Base-by-base conservation (phyloP, 2,888 invertebrate genomes). In the Ornithoptera priamus region DNA sequence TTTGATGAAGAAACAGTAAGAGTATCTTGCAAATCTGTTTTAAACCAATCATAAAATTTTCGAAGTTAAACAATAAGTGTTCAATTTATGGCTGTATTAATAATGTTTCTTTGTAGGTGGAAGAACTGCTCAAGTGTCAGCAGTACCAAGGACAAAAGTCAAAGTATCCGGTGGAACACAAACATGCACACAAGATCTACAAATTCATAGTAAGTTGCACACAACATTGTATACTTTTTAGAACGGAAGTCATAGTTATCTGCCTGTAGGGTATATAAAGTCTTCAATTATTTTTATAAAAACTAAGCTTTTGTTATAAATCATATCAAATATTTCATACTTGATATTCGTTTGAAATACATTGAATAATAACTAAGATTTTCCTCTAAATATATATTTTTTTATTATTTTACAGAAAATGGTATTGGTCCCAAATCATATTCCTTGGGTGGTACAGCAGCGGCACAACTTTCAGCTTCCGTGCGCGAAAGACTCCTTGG, bases 101-200 rank as follows among this genome's bases (percentile, higher is more conserved):
- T 0, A 60, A 1, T 17, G 62, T 56, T 60, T 62, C 18, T 60
- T 50, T 66, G 64, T 59, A 87, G 93, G 90, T 74, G 94, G 94
- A 30, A 89, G 94, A 81, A 97, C 97, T 12, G 97, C 97, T 60
- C 96, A 97, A 89, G 97, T 97, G 50, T 96, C 97, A 66, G 97
- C 97, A 4, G 97, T 97, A 59, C 97, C 97, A 12, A 93, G 97
- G 78, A 96, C 97, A 0, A 97, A 97, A 90, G 96, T 97, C 50
- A 97, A 97, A 92, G 96, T 97, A 39, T 97, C 97, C 8, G 97
- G 97, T 18, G 97, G 97, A 42, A 97, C 97, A 0, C 97, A 98
- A 86, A 97, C 97, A 8, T 96, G 97, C 79, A 96, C 95, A 53
- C 95, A 95, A 78, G 96, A 96, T 80, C 90, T 96, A 56, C 95